phyloP scores from a whole-genome alignment of 2,888 invertebrate genomes.

The Gymnocheta viridis region DNA sequence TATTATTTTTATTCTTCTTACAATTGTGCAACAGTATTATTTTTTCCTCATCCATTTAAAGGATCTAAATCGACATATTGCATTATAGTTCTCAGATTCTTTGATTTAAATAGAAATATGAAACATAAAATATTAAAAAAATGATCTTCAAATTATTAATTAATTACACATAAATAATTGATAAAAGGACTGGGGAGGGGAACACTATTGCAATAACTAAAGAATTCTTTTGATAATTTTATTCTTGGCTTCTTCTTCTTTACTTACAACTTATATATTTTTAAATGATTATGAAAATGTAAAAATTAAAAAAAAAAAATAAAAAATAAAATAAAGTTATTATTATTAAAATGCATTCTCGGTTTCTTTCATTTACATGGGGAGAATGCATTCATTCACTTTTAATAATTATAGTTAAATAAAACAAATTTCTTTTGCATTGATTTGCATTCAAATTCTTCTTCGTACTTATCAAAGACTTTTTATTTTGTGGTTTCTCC shows the following conservation, averaged over 20 bases:
- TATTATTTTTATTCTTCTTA: constrained; percentile 42
- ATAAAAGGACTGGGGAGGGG: constrained; percentile 5
- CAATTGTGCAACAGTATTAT: constrained; percentile 59
- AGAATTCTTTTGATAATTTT: constrained; percentile 25
- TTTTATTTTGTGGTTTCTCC: constrained; percentile 9
- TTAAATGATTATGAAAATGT: constrained; percentile 72
- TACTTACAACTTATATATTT: constrained; percentile 31
- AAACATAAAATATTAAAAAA: constrained; percentile 20
- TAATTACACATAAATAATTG: constrained; percentile 36
- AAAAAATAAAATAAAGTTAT: too few species aligned
- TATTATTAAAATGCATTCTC: constrained; percentile 72
- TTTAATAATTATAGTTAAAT: constrained; percentile 46
- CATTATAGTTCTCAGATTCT: constrained; percentile 38
- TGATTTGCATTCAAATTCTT: constrained; percentile 53
- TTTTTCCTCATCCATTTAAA: constrained; percentile 47
- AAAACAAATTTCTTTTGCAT: constrained; percentile 73
- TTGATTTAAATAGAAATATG: constrained; percentile 37
- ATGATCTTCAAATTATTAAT: constrained; percentile 43
- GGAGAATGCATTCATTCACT: constrained; percentile 65
- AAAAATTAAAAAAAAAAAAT: constrained; percentile 54
- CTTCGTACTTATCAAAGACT: constrained; percentile 20
- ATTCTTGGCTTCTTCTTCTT: constrained; percentile 36
- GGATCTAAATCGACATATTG: constrained; percentile 35
- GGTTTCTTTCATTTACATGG: neutral
- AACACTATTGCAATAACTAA: constrained; percentile 38